phyloP scores from a whole-genome alignment of 2,888 invertebrate genomes.

The Disparrhopalites patrizii region DNA sequence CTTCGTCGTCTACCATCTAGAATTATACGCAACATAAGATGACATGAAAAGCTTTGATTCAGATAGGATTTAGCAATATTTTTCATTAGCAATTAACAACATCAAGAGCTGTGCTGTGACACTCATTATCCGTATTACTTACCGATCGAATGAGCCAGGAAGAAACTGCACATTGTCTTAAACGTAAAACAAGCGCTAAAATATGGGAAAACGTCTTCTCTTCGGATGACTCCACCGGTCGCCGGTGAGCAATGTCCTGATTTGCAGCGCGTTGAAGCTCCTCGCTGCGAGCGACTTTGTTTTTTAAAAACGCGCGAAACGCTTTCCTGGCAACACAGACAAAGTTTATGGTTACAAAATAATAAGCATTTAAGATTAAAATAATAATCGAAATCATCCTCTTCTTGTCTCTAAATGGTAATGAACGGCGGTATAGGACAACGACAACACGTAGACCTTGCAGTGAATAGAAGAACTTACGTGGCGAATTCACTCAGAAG shows the following conservation, averaged over 20 bases:
- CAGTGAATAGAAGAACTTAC: constrained; percentile 46
- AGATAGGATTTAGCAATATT: constrained; percentile 30
- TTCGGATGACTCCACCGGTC: constrained; percentile 41
- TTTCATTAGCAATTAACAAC: neutral
- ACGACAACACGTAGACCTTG: neutral
- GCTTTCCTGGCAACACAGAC: constrained; percentile 25
- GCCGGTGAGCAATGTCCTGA: constrained; percentile 30
- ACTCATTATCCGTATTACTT: constrained; percentile 48
- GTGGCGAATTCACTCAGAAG: constrained; percentile 57
- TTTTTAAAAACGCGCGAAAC: constrained; percentile 35
- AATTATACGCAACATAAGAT: constrained; percentile 38
- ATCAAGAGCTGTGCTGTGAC: constrained; percentile 48
- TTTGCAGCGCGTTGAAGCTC: constrained; percentile 37
- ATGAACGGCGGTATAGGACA: neutral
- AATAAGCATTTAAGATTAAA: neutral
- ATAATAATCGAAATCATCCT: neutral
- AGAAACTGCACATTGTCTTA: constrained; percentile 87
- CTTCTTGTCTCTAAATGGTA: neutral
- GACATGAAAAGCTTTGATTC: no score
- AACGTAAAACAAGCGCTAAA: constrained; percentile 73
- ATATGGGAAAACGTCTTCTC: constrained; percentile 59
- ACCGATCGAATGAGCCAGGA: constrained; percentile 72
- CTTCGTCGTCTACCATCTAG: constrained; percentile 55
- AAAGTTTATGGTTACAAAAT: no score
- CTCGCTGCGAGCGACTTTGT: constrained; percentile 17